Evolutionary conservation across 2,797 vertebrate genomes (phyloP).

Genomic region (Linurgus olivaceus): DNA sequence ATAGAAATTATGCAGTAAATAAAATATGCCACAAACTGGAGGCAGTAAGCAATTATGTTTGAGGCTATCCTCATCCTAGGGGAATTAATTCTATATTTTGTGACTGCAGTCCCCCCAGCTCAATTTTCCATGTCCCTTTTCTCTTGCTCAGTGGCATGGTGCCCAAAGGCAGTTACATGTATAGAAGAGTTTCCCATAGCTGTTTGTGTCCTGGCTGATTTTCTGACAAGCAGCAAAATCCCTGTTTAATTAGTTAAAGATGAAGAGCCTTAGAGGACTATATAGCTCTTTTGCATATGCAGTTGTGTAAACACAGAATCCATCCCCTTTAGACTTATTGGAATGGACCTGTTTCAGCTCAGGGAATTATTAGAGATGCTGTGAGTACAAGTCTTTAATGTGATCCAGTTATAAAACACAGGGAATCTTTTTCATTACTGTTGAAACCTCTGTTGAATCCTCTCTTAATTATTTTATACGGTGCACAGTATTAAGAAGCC

Average conservation of each 20-base stretch:
- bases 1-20: neutral
- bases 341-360: neutral
- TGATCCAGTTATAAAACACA: neutral
- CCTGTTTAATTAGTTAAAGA: slow-evolving; percentile 8
- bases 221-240: neutral
- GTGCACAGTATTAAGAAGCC: neutral
- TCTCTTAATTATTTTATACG: neutral
- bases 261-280: neutral
- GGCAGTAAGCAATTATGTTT: neutral
- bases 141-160: neutral
- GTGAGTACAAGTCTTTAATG: neutral
- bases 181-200: neutral
- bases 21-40: neutral
- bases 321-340: neutral
- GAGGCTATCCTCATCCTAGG: neutral
- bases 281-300: neutral
- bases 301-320: neutral
- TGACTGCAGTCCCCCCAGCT: neutral
- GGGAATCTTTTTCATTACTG: neutral
- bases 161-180: neutral
- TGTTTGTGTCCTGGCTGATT: neutral
- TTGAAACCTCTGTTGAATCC: neutral
- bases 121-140: neutral
- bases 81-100: neutral
- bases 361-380: neutral